Base-by-base conservation (phyloP, 2,888 invertebrate genomes). In the Allophyes oxyacanthae region DNA sequence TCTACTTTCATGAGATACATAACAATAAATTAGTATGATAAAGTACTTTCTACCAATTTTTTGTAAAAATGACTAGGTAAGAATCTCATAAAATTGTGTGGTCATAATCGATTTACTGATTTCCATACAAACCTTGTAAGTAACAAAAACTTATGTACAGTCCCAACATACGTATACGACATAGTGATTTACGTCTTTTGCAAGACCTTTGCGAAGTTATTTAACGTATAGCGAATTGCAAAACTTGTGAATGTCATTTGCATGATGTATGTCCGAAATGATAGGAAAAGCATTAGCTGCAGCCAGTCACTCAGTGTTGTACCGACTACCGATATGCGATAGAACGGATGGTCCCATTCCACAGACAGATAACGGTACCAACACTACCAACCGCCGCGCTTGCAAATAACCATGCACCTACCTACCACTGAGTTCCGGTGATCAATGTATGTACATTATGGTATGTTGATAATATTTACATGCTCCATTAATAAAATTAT, bases 321-420 rank as follows among this genome's bases (percentile, higher is more conserved):
- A 84, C 84, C 20, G 20, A 20, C 4, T 86, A 84, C 84, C 20
- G 20, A 20, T 20, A 20, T 20, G 20, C 87, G 84, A 87, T 88
- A 88, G 86, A 89, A 72, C 90, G 88, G 88, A 83, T 86, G 91
- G 87, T 88, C 91, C 82, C 92, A 92, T 92, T 92, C 89, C 89
- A 61, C 54, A 44, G 25, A 8, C 60, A 20, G 65, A 70, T 92
- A 91, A 91, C 92, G 92, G 92, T 87, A 89, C 79, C 68, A 91
- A 91, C 92, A 91, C 91, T 87, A 89, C 79, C 68, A 64, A 68
- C 78, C 67, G 69, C 78, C 77, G 78, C 76, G 81, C 79, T 86
- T 75, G 87, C 85, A 60, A 78, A 88, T 72, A 89, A 74, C 62
- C 65, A 69, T 72, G 70, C 64, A 73, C 61, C 68, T 70, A 73